These are phyloP conservation scores for Cherax quadricarinatus DNA, from an alignment of 1,140 invertebrate genomes.

Conservation along the genomic window DNA sequence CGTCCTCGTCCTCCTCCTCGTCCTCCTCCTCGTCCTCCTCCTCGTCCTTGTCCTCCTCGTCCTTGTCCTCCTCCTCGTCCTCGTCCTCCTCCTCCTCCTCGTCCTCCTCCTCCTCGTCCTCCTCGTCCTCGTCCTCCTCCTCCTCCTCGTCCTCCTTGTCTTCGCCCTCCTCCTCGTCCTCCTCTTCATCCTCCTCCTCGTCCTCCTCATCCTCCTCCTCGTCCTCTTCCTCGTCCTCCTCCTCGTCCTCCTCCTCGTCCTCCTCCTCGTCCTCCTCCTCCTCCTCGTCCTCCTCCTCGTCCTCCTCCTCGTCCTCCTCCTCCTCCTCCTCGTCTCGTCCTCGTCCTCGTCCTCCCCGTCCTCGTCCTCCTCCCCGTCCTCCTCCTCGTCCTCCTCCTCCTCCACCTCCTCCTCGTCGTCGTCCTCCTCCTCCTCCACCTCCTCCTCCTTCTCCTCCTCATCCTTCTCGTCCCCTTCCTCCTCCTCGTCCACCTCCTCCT, in stretches of 20 bases:
- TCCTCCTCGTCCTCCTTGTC: background rate
- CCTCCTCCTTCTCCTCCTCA: too few species aligned
- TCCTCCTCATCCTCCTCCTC: too few species aligned
- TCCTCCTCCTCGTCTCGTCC: background rate
- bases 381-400: background rate
- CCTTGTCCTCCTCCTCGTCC: too few species aligned
- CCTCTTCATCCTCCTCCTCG: too few species aligned
- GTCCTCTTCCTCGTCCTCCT: background rate
- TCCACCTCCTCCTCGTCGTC: background rate
- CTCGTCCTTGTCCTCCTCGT: too few species aligned
- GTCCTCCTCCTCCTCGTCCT: background rate
- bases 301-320: background rate
- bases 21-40: background rate
- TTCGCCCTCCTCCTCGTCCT: too few species aligned
- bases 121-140: background rate
- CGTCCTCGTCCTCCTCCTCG: background rate
- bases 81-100: background rate
- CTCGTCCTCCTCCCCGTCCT: too few species aligned
- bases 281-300: background rate
- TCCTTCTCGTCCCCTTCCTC: background rate
- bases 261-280: background rate
- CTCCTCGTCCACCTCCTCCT: background rate
- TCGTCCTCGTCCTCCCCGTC: too few species aligned
- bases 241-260: background rate
- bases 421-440: background rate